Conservation (phyloP, 2,888 invertebrate genomes). For the Hymenopus coronatus region DNA sequence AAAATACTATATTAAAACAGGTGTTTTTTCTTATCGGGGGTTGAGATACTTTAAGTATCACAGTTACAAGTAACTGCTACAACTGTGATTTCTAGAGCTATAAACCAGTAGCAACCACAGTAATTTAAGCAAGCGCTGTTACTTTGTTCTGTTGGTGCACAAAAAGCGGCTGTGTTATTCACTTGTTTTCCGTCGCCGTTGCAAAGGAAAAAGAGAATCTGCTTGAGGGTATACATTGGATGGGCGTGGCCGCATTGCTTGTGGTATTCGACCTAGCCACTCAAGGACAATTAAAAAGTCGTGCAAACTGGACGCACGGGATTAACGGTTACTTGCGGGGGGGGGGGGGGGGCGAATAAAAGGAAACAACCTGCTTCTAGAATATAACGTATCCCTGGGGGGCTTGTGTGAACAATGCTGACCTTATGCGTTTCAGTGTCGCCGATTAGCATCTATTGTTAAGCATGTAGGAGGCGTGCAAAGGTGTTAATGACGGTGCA, state of each 20-base stretch:
- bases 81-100: no score
- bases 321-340: background rate
- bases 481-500: background rate
- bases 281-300: background rate
- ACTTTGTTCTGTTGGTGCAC: background rate
- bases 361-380: background rate
- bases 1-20: no score
- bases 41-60: no score
- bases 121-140: background rate
- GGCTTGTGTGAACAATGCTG: background rate
- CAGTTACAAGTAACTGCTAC: no score
- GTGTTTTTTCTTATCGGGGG: no score
- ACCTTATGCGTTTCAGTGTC: background rate
- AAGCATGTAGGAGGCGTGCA: background rate
- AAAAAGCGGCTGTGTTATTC: background rate
- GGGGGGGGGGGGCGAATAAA: background rate
- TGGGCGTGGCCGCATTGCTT: background rate
- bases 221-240: background rate
- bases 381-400: background rate
- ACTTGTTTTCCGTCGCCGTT: background rate
- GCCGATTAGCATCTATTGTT: background rate
- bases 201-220: background rate
- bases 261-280: background rate
- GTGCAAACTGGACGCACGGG: background rate
- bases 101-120: background rate